Percentiles rank a stretch among this genome's conserved stretches.
These are phyloP conservation scores for Ctena decussata DNA, from an alignment of 2,888 invertebrate genomes.

Conservation along the genomic window DNA sequence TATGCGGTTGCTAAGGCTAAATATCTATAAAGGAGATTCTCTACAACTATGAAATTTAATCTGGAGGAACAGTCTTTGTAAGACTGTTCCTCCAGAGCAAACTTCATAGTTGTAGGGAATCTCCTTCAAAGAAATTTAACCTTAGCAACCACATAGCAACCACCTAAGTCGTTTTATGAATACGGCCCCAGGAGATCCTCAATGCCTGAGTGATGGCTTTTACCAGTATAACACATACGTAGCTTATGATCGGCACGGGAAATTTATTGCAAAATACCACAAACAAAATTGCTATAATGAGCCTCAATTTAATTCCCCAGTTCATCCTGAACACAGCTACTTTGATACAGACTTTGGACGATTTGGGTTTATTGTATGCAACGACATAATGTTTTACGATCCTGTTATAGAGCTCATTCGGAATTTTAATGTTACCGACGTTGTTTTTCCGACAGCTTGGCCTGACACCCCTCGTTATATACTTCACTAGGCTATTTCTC, in stretches of 20 bases:
- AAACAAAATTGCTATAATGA: conserved; percentile 88
- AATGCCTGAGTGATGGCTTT: conserved; percentile 73
- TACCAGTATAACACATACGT: conserved; percentile 92
- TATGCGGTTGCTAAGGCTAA: no score
- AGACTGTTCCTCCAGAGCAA: no score
- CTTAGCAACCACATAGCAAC: no score
- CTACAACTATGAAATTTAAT: no score
- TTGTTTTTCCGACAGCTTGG: conserved; percentile 92
- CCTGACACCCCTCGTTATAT: conserved; percentile 91
- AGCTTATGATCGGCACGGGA: conserved; percentile 60
- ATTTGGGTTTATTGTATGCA: conserved; percentile 92
- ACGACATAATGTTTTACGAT: conserved; percentile 92
- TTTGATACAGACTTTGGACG: conserved; percentile 80
- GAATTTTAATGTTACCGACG: conserved; percentile 84
- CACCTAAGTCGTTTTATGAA: no score
- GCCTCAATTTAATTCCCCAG: conserved; percentile 86
- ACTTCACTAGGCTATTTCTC: conserved; percentile 88
- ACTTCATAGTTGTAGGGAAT: no score
- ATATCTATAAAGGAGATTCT: no score
- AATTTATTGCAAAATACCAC: conserved; percentile 65
- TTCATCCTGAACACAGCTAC: conserved; percentile 45
- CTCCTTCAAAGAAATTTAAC: no score
- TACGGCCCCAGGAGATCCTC: conserved; percentile 61
- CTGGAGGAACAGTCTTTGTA: no score
- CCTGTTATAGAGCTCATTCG: conserved; percentile 90